Conservation (phyloP, 2,888 invertebrate genomes). For the Seira musarum region DNA sequence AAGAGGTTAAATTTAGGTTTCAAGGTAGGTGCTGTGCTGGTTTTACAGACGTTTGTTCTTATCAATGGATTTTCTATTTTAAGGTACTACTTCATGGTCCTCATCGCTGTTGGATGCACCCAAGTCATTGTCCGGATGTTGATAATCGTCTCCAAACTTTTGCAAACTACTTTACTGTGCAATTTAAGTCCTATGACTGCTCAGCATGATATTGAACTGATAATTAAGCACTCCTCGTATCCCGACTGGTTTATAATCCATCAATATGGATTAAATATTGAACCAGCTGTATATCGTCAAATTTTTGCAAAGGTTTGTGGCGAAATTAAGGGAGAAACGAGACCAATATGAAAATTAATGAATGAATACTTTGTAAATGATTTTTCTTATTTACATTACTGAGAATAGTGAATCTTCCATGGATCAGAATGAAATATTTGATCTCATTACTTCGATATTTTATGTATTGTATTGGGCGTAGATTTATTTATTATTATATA, state of each 20-base stretch:
- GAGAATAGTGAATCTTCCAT: no score
- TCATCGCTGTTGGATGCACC: not conserved
- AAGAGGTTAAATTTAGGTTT: not conserved
- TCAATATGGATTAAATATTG: conserved; percentile 16
- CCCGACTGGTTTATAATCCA: conserved; percentile 32
- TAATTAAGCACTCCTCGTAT: conserved; percentile 15
- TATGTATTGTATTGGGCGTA: no score
- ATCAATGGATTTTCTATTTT: no score
- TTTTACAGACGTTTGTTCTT: no score
- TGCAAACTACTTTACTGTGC: not conserved
- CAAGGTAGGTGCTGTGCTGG: not conserved
- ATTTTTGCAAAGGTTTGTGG: conserved; percentile 19
- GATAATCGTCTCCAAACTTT: not conserved
- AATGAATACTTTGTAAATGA: no score
- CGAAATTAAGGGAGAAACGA: conserved; percentile 4
- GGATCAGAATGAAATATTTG: no score
- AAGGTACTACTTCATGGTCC: conserved; percentile 40
- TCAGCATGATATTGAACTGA: not conserved
- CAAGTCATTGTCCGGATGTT: conserved; percentile 19
- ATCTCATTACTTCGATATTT: no score
- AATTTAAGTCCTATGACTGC: conserved; percentile 7
- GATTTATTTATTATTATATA: no score
- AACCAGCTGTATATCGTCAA: conserved; percentile 14
- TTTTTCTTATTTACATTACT: no score
- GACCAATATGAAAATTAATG: no score